phyloP scores from a whole-genome alignment of 2,888 invertebrate genomes.

The Athalia rosae region DNA sequence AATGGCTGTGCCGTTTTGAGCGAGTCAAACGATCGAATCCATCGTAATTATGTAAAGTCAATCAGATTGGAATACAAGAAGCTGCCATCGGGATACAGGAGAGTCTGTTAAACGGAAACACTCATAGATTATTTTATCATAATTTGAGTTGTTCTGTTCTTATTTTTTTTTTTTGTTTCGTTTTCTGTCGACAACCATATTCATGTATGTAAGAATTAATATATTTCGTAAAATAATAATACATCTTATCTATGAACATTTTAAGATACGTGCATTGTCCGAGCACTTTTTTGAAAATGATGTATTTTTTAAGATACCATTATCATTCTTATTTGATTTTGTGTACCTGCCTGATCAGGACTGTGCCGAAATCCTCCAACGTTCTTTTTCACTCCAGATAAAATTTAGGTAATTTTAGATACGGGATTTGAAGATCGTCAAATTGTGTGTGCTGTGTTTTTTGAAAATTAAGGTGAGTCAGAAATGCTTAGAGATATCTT shows the following conservation, averaged over 20 bases:
- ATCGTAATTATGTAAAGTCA: neutral
- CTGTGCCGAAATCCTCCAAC: too few relatives aligned
- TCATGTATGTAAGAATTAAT: constrained; percentile 30
- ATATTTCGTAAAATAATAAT: constrained; percentile 28
- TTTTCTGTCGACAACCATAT: neutral
- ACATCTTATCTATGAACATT: neutral
- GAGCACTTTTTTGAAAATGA: too few relatives aligned
- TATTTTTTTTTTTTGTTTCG: too few relatives aligned
- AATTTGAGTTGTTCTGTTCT: too few relatives aligned
- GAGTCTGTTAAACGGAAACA: constrained; percentile 3
- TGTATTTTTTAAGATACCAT: neutral
- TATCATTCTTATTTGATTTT: constrained; percentile 1
- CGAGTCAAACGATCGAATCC: constrained; percentile 10
- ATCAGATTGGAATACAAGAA: neutral
- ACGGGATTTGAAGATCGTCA: too few relatives aligned
- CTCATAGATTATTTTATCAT: neutral
- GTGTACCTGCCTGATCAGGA: too few relatives aligned
- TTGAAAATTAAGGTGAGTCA: too few relatives aligned
- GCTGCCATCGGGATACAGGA: neutral
- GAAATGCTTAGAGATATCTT: neutral
- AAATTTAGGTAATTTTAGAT: too few relatives aligned
- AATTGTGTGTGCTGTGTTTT: too few relatives aligned
- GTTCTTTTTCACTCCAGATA: too few relatives aligned
- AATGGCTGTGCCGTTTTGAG: constrained; percentile 33
- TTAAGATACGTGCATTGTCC: neutral